These are phyloP conservation scores for Galerucella pusilla DNA, from an alignment of 2,888 invertebrate species.

Conservation along the genomic window DNA sequence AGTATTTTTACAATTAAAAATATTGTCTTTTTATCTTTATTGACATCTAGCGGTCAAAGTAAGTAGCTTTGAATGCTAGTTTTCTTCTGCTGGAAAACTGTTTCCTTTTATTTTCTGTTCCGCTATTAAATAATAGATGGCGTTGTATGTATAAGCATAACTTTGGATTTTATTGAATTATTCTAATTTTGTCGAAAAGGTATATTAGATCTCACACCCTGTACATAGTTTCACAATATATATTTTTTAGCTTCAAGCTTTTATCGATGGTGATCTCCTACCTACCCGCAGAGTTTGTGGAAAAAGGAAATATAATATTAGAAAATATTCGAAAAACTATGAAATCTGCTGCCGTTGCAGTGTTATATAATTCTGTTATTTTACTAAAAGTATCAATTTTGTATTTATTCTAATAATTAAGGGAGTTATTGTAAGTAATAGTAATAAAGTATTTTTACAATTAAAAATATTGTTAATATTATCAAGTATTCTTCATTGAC, in stretches of 20 bases:
- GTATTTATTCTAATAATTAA: neutral
- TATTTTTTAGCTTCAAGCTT: neutral
- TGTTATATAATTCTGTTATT: neutral
- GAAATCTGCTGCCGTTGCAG: neutral
- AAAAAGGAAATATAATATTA: neutral
- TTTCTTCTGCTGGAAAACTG: neutral
- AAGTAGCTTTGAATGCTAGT: neutral
- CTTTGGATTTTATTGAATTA: no score
- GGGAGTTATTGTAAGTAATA: neutral
- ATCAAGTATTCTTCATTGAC: neutral
- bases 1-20: neutral
- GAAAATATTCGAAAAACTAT: neutral
- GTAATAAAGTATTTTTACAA: neutral
- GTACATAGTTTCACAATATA: no score
- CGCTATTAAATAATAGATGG: neutral
- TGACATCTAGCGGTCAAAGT: neutral
- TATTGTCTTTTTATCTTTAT: neutral
- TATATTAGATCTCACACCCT: constrained; percentile 40
- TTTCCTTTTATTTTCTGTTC: neutral
- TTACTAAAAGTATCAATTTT: neutral
- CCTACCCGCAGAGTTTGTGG: neutral
- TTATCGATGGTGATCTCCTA: neutral
- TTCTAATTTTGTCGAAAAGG: constrained; percentile 37
- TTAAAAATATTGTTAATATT: neutral
- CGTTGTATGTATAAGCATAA: neutral